Base-by-base conservation (phyloP, 2,113 vertebrate genomes). In the Oxyura jamaicensis region DNA sequence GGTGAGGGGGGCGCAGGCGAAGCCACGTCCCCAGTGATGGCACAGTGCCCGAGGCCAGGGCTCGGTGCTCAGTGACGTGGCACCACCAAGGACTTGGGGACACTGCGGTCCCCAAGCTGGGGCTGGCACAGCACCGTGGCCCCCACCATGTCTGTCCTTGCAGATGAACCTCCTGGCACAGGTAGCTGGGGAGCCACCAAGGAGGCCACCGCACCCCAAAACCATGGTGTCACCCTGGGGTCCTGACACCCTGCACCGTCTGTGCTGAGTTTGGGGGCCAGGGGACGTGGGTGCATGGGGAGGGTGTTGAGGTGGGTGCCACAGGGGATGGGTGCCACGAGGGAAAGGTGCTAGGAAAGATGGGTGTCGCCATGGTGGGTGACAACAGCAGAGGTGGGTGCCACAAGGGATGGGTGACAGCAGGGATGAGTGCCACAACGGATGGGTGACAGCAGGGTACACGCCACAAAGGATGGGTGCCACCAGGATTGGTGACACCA, bases 21-120 rank as follows among this genome's bases (percentile, higher is more conserved):
- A 31, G 53, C 53, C 62, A 29, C 10, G 8, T 65, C 26, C 67
- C n/a, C 1, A 6, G 52, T 53, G 59, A 20, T 74, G 50, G 65
- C 9, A 1, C 0, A 0, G 69, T 23, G 53, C 48, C 29, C 0
- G 2, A 39, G 50, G 55, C 63, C 0, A 2, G 2, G 2, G 75
- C 21, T 35, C 6, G 14, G 20, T 2, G 79, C 72, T 88, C 6
- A 2, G 58, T 1, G 1, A 52, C 0, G 0, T 11, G 68, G 33
- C 42, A 58, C 55, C 23, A 8, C 20, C 15, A 11, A 5, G 10
- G 0, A 0, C 20, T 3, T 33, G 59, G 67, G 83, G 65, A 76
- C 28, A 39, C 14, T 44, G 13, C 29, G 21, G n/a, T 77, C 59
- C 44, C 41, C 0, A 0, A 31, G 28, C 13, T 4, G 35, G 6